These are phyloP conservation scores for Rhadina sibilatrix DNA, from an alignment of 2,113 vertebrate genomes.

Conservation along the genomic window DNA sequence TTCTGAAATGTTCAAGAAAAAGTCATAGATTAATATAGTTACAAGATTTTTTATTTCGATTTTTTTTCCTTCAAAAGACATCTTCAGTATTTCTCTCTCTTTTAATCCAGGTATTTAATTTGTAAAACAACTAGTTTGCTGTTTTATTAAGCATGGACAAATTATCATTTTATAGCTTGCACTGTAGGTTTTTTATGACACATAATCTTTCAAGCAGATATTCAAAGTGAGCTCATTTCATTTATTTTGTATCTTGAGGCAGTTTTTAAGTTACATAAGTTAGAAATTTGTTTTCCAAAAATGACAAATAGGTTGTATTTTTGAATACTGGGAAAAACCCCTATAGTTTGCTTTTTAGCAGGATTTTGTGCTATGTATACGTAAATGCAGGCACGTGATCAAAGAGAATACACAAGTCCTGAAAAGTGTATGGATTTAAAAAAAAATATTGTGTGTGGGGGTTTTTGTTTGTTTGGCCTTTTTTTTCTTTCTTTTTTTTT, in stretches of 20 bases:
- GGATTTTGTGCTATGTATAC: not conserved
- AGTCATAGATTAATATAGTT: not conserved
- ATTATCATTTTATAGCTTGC: not conserved
- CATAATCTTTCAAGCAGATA: not conserved
- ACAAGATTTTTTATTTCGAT: accelerated
- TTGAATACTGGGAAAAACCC: not conserved
- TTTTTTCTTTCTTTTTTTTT: too few species aligned
- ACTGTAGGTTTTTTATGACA: not conserved
- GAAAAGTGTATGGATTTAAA: not conserved
- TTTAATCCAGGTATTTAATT: not conserved
- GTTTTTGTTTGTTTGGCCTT: not conserved
- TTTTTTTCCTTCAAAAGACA: not conserved
- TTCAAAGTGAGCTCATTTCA: not conserved
- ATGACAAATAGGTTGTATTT: not conserved
- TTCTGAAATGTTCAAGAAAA: not conserved
- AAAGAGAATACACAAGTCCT: not conserved
- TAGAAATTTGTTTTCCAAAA: not conserved
- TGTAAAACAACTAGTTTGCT: not conserved
- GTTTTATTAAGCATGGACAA: not conserved
- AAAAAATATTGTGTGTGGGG: not conserved
- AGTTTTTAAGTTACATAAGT: not conserved
- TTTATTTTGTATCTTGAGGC: not conserved
- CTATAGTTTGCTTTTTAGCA: not conserved
- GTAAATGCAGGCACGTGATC: not conserved
- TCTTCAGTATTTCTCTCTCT: not conserved